Base-by-base conservation (phyloP, 2,888 invertebrate species). In the Acleris laterana region DNA sequence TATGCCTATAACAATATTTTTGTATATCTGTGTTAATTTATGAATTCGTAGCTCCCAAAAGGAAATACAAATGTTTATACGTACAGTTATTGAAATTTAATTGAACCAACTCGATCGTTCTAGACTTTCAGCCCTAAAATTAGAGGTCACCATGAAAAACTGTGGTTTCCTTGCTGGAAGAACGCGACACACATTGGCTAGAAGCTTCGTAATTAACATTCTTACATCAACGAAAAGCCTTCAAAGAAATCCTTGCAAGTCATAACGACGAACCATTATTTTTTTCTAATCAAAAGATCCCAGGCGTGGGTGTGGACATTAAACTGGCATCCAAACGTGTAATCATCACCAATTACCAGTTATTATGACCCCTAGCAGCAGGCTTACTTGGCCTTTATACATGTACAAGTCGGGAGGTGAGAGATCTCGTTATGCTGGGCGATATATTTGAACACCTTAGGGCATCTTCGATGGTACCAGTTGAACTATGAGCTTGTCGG, bases 341-440 rank as follows among this genome's bases (percentile, higher is more conserved):
- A 80, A 81, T 82, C 79, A 77, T 76, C 68, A 71, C 71, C 73
- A 68, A 76, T 80, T 76, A 82, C 81, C 75, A 78, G 80, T 77
- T 77, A 73, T 69, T 67, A 71, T 76, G 81, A 76, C 72, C 78
- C 68, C 69, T 67, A 71, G 68, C 62, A 69, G 68, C 71, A 17
- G 11, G 48, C 32, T 44, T 25, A 56, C 51, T 44, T 55, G 57
- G 69, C 2, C 16, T 19, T 66, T 50, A 60, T 50, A 57, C 60
- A 51, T 46, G 49, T 59, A 42, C 17, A 25, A 62, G 55, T 68
- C 62, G 70, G 67, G 72, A 69, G 72, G 64, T 64, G 46, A 70
- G 63, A 63, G 74, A 48, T 74, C 77, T 69, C 48, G n/a, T 66
- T 72, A 68, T 11, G 49, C 42, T 75, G 72, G 80, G 49, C 68